Percentiles rank a stretch among this genome's conserved stretches.
These are phyloP conservation scores for Melanotus villosus DNA, from an alignment of 2,888 invertebrate species.

Conservation along the genomic window DNA sequence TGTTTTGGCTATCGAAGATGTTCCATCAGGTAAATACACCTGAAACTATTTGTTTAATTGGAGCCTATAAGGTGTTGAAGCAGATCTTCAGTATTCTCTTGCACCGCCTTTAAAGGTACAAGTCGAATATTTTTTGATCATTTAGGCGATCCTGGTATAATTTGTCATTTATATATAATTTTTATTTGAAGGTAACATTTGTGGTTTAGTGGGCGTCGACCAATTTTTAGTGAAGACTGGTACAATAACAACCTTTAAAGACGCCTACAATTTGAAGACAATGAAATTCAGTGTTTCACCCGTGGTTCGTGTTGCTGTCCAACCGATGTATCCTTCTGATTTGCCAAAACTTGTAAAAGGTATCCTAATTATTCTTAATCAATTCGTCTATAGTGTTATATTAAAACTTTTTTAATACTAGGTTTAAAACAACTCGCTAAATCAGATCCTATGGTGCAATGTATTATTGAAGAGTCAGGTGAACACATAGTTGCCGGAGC, in stretches of 20 bases:
- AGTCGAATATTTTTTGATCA: no score
- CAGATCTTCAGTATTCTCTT: no score
- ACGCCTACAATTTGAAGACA: slow-evolving; percentile 99
- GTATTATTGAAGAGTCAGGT: slow-evolving; percentile 99
- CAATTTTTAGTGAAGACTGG: slow-evolving; percentile 99
- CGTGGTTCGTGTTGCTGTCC: slow-evolving; percentile 99
- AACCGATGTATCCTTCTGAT: slow-evolving; percentile 99
- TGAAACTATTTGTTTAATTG: neutral
- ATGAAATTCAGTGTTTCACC: slow-evolving; percentile 99
- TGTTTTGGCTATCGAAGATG: slow-evolving; percentile 99
- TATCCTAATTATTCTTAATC: no score
- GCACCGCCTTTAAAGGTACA: no score
- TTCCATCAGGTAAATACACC: slow-evolving; percentile 84
- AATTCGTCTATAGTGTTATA: no score
- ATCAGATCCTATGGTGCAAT: slow-evolving; percentile 99
- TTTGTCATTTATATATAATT: slow-evolving; percentile 46
- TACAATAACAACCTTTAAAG: slow-evolving; percentile 98
- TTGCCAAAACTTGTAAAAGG: slow-evolving; percentile 98
- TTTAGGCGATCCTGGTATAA: no score
- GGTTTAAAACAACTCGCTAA: slow-evolving; percentile 98
- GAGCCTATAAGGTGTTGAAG: no score
- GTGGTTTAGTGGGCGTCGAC: slow-evolving; percentile 99
- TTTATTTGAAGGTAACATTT: slow-evolving; percentile 86
- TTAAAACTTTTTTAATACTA: slow-evolving; percentile 76
- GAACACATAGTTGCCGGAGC: slow-evolving; percentile 99